Percentiles rank a stretch among this genome's conserved stretches.
phyloP scores from a whole-genome alignment of 2,888 invertebrate species.

The Spialia ferax region DNA sequence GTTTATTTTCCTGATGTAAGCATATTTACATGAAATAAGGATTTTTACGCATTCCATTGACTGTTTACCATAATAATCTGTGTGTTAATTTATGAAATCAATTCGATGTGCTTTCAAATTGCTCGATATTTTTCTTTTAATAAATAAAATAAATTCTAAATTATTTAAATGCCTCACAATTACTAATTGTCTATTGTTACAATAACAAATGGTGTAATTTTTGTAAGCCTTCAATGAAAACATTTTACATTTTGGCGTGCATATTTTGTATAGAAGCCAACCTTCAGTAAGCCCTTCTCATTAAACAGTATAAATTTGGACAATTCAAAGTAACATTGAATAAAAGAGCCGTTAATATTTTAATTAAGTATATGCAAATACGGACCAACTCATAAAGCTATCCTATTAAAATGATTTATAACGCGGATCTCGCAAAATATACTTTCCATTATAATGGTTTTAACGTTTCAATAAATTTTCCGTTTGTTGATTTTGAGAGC shows the following conservation, averaged over 20 bases:
- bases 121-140: too few relatives aligned
- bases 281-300: not conserved
- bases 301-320: not conserved
- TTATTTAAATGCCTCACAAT: too few relatives aligned
- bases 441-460: slow-evolving; percentile 27
- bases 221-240: too few relatives aligned
- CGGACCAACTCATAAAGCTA: slow-evolving; percentile 21
- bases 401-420: slow-evolving; percentile 37
- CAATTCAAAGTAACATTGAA: slow-evolving; percentile 15
- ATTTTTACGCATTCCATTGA: too few relatives aligned
- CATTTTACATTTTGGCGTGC: not conserved
- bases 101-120: too few relatives aligned
- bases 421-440: slow-evolving; percentile 17
- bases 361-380: slow-evolving; percentile 35
- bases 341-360: slow-evolving; percentile 21
- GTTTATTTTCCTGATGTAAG: too few relatives aligned
- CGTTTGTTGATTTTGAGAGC: slow-evolving; percentile 32
- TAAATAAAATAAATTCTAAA: too few relatives aligned
- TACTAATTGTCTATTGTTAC: too few relatives aligned
- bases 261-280: not conserved
- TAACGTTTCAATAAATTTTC: slow-evolving; percentile 31
- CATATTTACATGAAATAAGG: too few relatives aligned
- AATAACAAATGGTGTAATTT: too few relatives aligned
- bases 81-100: too few relatives aligned
- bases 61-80: too few relatives aligned